Percentiles rank a stretch among this genome's conserved stretches.
phyloP scores from a whole-genome alignment of 2,113 vertebrate genomes.

The Oncorhynchus clarkii region DNA sequence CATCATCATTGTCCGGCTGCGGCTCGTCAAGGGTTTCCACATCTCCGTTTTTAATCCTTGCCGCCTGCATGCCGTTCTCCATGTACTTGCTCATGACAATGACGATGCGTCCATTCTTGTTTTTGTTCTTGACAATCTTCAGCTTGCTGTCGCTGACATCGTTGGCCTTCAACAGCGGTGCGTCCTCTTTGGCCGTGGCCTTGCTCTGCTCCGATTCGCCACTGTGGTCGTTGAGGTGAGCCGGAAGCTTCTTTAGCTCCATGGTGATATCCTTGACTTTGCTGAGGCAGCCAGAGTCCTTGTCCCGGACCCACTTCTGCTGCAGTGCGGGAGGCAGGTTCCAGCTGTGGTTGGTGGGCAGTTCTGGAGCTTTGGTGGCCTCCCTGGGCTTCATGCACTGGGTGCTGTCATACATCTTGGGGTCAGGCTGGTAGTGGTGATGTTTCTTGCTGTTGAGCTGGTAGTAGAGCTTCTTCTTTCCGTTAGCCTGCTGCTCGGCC shows the following conservation, averaged over 20 bases:
- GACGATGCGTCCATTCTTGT: slow-evolving; percentile 95
- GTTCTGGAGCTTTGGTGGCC: slow-evolving; percentile 68
- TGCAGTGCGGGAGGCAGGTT: slow-evolving; percentile 69
- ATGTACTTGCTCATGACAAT: slow-evolving; percentile 99
- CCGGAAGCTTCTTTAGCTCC: slow-evolving; percentile 67
- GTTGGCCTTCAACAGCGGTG: slow-evolving; percentile 53
- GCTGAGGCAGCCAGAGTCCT: slow-evolving; percentile 77
- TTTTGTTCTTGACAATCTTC: slow-evolving; percentile 98
- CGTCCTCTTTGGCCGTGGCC: slow-evolving; percentile 66
- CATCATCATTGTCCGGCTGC: slow-evolving; percentile 12
- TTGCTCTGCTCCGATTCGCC: slow-evolving; percentile 70
- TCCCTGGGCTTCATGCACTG: slow-evolving; percentile 80
- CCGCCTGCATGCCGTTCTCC: slow-evolving; percentile 86
- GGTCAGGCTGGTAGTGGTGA: slow-evolving; percentile 90
- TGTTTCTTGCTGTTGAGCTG: slow-evolving; percentile 95
- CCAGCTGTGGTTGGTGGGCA: slow-evolving; percentile 74
- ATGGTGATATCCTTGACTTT: slow-evolving; percentile 79
- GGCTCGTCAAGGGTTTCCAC: slow-evolving; percentile 16
- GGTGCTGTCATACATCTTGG: slow-evolving; percentile 82
- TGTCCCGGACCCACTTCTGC: slow-evolving; percentile 82
- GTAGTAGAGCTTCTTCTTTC: slow-evolving; percentile 87
- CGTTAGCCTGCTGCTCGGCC: slow-evolving; percentile 78
- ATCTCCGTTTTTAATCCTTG: slow-evolving; percentile 82
- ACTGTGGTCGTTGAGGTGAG: slow-evolving; percentile 67
- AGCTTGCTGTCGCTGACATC: slow-evolving; percentile 84